Percentiles rank a stretch among this genome's conserved stretches.
Evolutionary conservation across 2,888 invertebrate species (phyloP).

Genomic region (Hyles lineata): DNA sequence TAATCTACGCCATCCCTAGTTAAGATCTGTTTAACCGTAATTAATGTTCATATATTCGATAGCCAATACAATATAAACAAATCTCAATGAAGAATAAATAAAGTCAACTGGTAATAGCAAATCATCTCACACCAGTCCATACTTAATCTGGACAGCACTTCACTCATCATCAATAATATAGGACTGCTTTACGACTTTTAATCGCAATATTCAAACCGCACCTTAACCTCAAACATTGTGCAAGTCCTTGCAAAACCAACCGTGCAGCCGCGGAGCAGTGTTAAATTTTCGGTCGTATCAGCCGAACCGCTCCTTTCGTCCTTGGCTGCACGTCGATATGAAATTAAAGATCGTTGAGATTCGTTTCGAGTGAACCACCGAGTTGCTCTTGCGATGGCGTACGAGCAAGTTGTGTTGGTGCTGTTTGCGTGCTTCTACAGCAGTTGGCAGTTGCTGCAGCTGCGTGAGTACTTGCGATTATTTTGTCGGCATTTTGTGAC

Average conservation of each 20-base stretch:
- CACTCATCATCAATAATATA: no score
- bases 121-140: no score
- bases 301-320: constrained; percentile 58
- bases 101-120: no score
- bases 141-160: no score
- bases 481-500: neutral
- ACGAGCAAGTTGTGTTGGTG: constrained; percentile 53
- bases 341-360: constrained; percentile 53
- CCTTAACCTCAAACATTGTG: neutral
- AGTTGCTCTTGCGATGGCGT: constrained; percentile 48
- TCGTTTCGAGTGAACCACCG: constrained; percentile 54
- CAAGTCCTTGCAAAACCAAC: constrained; percentile 18
- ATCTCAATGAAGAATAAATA: no score
- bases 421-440: constrained; percentile 64
- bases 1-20: no score
- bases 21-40: no score
- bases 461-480: constrained; percentile 66
- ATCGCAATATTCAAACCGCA: neutral
- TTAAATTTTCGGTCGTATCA: constrained; percentile 18
- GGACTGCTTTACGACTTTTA: neutral
- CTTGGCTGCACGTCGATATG: constrained; percentile 64
- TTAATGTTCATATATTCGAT: no score
- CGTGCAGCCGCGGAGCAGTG: neutral
- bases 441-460: constrained; percentile 68
- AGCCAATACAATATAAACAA: no score